Evolutionary conservation across 1,140 invertebrate species (phyloP), one percentile per base, ranked within the genome.

Genomic region (Drosophila aff.): DNA sequence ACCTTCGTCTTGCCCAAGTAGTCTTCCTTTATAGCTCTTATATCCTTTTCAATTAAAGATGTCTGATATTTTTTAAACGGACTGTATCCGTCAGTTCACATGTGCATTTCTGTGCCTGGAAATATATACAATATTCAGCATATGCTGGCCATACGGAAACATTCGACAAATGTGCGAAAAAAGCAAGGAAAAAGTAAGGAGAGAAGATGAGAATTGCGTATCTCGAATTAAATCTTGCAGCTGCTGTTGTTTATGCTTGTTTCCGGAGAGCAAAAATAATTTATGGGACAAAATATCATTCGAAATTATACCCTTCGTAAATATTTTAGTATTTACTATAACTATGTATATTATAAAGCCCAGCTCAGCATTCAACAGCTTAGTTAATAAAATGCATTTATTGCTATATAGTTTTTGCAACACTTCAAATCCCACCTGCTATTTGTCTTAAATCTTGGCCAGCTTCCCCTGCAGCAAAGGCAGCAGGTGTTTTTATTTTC

Each of bases 141-240:
- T 50, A 71, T 73, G 69, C 28, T 60, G 36, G 36, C 53, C 69
- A 73, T 73, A 47, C 43, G 67, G 69, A 69, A 31, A 38, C 40
- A 66, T 36, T 63, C 36, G 36, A 36, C 4, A 36, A 43, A 44
- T n/a, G 40, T 44, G 64, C 65, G n/a, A 33, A 36, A 38, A 49
- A 55, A 61, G 23, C 40, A 47, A 47, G 8, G 21, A 5, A 46
- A 72, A 57, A 38, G 46, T 43, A 61, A 40, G 53, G 9, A 40
- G 21, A 40, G 15, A 21, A 38, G 52, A 47, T 41, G 41, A 58
- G 61, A 77, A 77, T 43, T 33, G 28, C 46, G 57, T 18, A 61
- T 55, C 44, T 23, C 13, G 44, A 79, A 79, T 82, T 57, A 67
- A 64, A 52, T 68, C 33, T 87, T 65, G 60, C 83, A 85, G 66